Evolutionary conservation across 2,113 vertebrate genomes (phyloP), one percentile per base, ranked within the genome.

Genomic region (Corythoichthys haematopterus): DNA sequence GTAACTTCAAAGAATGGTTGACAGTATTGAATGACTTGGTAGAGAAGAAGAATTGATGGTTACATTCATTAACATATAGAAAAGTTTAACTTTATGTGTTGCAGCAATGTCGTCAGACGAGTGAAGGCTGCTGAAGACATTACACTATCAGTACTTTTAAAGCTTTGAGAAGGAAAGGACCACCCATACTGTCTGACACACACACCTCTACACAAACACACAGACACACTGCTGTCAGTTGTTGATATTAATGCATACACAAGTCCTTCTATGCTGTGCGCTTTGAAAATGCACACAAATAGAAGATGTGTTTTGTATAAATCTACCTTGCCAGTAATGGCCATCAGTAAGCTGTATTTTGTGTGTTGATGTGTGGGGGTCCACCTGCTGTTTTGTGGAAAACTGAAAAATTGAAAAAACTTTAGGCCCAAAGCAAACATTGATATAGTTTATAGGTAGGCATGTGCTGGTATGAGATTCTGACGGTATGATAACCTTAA

Each of bases 61-160:
- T 4, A 55, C 52, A 57, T 57, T 57, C 0, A 14, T 36, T 13
- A 36, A 57, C 33, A 7, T 36, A 13, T 57, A 6, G 5, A 14
- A 57, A 57, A 36, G 13, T 15, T 20, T 6, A n/a, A 5, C 5
- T 3, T 14, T 51, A 2, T n/a, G 9, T n/a, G 16, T 52, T 7
- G 50, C 16, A 78, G 80, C 63, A 68, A 67, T 68, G 71, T 64
- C 65, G 57, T 67, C 51, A 52, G 40, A 76, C 76, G 76, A 77
- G 57, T 71, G 36, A 64, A 73, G 64, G 68, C 86, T 91, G 89
- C 71, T 77, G 77, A 90, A 90, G 73, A 81, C 84, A 88, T 91
- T 85, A 88, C 70, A 82, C 69, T 67, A 80, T 78, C 78, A 74
- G 57, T 15, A 40, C 81, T 76, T 76, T 75, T 77, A 76, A 83